Evolutionary conservation across 2,888 invertebrate genomes (phyloP).

Genomic region (Oscheius myriophilus): DNA sequence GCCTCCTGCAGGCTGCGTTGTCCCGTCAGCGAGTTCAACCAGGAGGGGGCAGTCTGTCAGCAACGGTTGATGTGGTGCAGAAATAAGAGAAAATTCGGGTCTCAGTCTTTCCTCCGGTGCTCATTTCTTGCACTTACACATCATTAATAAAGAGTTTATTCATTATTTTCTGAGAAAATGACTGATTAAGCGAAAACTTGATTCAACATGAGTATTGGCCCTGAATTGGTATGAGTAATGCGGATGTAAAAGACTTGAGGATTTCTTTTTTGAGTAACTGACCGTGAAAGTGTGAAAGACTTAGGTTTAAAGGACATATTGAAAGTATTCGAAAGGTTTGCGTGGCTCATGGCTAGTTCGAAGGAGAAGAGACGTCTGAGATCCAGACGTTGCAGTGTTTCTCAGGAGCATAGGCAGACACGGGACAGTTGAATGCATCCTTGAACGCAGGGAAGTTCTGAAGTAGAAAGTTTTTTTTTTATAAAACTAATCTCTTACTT

Average conservation of each 20-base stretch:
- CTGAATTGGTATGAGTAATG: too few species aligned
- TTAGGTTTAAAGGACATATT: too few species aligned
- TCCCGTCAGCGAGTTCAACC: slow-evolving; percentile 19
- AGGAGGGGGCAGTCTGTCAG: slow-evolving; percentile 13
- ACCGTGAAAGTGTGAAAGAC: too few species aligned
- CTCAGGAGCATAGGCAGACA: slow-evolving; percentile 53
- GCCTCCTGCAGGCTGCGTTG: slow-evolving; percentile 26
- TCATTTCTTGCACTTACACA: background rate
- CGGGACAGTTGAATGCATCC: slow-evolving; percentile 66
- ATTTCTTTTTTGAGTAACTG: too few species aligned
- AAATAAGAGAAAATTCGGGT: slow-evolving; percentile 23
- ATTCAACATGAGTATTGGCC: too few species aligned
- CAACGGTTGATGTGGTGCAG: slow-evolving; percentile 7
- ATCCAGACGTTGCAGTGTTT: slow-evolving; percentile 66
- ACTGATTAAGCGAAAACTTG: too few species aligned
- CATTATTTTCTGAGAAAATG: too few species aligned
- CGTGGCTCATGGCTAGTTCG: slow-evolving; percentile 37
- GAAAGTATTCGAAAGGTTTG: too few species aligned
- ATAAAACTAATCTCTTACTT: slow-evolving; percentile 35
- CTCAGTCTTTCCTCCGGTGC: slow-evolving; percentile 22
- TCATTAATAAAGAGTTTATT: too few species aligned
- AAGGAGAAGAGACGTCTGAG: slow-evolving; percentile 35
- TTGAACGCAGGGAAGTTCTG: slow-evolving; percentile 69
- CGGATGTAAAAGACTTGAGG: too few species aligned
- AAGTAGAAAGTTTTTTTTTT: background rate